These are phyloP conservation scores for Pegea sp. DNA, from an alignment of 23 tunicate genomes.

Conservation along the genomic window DNA sequence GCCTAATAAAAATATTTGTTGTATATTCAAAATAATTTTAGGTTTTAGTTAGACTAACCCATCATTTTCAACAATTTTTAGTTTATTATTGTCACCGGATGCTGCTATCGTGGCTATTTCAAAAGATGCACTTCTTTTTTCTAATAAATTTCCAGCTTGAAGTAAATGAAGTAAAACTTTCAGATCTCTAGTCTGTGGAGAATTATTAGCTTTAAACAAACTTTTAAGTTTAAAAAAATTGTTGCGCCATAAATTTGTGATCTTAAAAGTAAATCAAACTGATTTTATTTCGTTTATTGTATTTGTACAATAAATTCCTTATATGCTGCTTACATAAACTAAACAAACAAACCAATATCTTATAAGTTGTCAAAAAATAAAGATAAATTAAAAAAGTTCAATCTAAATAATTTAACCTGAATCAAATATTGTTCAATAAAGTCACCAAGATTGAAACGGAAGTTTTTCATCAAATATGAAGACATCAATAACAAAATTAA, in stretches of 20 bases:
- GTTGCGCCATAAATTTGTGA: no score
- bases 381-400: no score
- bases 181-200: constrained; percentile 62
- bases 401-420: constrained; percentile 17
- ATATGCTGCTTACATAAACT: background rate
- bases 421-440: constrained; percentile 42
- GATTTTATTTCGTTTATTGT: no score
- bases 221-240: no score
- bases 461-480: constrained; percentile 28
- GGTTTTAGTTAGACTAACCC: constrained; percentile 19
- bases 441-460: constrained; percentile 58
- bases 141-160: constrained; percentile 18
- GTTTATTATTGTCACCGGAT: constrained; percentile 72
- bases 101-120: constrained; percentile 91
- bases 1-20: constrained; percentile 9
- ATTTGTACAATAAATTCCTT: background rate
- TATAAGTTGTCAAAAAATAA: no score
- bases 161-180: constrained; percentile 32
- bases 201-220: no score
- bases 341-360: background rate
- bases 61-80: constrained; percentile 64
- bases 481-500: constrained; percentile 9
- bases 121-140: constrained; percentile 63
- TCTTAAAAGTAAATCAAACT: no score
- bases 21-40: background rate